Conservation (phyloP, 2,797 vertebrate genomes). For the Hybognathus amarus region DNA sequence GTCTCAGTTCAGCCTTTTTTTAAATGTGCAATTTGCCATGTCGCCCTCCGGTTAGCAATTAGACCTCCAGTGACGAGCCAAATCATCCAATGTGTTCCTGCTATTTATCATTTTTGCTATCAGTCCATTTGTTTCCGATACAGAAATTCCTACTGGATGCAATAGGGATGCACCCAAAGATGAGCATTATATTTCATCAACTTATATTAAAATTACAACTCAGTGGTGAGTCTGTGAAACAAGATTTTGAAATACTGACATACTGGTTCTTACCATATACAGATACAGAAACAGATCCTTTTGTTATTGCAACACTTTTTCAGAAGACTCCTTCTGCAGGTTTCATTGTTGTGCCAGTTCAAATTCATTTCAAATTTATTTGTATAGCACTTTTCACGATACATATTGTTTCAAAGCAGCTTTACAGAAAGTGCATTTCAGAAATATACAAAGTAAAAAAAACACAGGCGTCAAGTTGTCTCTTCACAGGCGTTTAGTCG, state of each 20-base stretch:
- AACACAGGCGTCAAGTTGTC: too few relatives aligned
- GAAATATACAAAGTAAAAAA: too few relatives aligned
- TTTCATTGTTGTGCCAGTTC: not conserved
- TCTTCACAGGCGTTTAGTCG: too few relatives aligned
- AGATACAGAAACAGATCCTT: not conserved
- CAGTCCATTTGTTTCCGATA: not conserved
- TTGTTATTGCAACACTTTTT: too few relatives aligned
- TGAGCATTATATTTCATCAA: not conserved
- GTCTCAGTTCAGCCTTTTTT: conserved; percentile 11
- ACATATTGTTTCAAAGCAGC: too few relatives aligned
- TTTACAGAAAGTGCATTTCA: too few relatives aligned
- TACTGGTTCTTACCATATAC: not conserved
- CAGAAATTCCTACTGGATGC: not conserved
- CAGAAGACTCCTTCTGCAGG: not conserved
- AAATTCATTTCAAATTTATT: too few relatives aligned
- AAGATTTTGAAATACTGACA: not conserved
- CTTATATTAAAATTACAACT: not conserved
- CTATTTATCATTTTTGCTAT: not conserved
- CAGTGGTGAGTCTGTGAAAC: not conserved
- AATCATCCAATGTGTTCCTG: not conserved
- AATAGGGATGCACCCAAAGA: not conserved
- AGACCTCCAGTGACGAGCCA: not conserved
- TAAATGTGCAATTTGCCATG: conserved; percentile 6
- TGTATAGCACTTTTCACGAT: too few relatives aligned
- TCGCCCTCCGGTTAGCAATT: conserved; percentile 13